phyloP scores from a whole-genome alignment of 2,113 vertebrate species.

The Haliaeetus leucogaster region DNA sequence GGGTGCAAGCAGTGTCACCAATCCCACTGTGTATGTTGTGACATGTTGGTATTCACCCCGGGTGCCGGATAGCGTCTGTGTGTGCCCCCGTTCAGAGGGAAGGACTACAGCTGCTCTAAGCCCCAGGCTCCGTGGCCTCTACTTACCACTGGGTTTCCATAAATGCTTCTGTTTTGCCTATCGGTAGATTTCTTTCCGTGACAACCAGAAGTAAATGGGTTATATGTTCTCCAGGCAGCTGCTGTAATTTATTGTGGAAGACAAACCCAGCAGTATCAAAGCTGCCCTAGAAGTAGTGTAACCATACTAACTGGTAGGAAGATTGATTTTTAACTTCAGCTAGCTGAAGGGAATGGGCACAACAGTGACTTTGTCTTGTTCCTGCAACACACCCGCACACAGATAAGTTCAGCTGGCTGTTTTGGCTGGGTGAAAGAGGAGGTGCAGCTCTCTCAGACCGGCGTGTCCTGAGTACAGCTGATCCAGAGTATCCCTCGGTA shows the following conservation, averaged over 20 bases:
- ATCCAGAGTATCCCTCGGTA: background rate
- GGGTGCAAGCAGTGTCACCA: background rate
- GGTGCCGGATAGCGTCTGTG: background rate
- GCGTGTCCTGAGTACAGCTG: background rate
- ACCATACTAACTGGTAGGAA: background rate
- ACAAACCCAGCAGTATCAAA: background rate
- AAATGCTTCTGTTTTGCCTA: background rate
- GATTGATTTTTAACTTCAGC: background rate
- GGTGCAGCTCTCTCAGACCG: background rate
- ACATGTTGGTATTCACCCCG: background rate
- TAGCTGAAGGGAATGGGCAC: background rate
- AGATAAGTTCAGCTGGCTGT: background rate
- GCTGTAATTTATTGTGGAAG: background rate
- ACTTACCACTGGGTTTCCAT: background rate
- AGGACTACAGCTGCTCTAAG: background rate
- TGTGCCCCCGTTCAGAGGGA: background rate
- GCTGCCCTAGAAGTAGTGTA: background rate
- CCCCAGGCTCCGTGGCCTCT: background rate
- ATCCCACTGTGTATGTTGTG: background rate
- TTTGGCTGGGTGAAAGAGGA: background rate
- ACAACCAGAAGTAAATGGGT: constrained; percentile 18
- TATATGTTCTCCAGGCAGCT: background rate
- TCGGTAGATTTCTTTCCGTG: background rate
- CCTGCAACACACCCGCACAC: rapidly evolving
- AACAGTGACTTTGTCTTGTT: background rate